Conservation (phyloP, 2,888 invertebrate species). For the Leptopterna dolabrata region DNA sequence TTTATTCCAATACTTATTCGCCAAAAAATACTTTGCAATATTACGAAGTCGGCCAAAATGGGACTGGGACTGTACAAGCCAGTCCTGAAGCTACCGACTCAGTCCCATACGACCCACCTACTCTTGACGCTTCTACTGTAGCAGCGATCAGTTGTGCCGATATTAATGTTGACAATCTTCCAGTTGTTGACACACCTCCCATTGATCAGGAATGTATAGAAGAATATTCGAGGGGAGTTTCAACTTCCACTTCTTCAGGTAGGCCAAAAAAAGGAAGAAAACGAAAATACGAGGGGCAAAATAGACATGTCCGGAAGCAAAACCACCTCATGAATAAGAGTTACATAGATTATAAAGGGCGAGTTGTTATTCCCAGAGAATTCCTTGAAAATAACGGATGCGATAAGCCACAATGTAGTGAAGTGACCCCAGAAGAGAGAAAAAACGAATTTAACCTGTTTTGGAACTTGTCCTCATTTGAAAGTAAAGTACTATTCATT, state of each 20-base stretch:
- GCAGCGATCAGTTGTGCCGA: background rate
- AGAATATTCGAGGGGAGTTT: background rate
- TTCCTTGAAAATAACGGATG: background rate
- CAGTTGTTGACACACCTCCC: background rate
- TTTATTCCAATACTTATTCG: background rate
- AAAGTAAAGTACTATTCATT: background rate
- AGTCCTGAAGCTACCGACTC: background rate
- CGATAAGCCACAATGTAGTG: background rate
- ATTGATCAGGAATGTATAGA: background rate
- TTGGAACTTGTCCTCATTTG: background rate
- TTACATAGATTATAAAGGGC: background rate
- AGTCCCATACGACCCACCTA: background rate
- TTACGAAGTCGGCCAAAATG: background rate
- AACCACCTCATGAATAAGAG: background rate
- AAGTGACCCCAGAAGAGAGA: background rate
- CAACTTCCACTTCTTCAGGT: background rate
- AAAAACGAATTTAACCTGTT: constrained; percentile 11
- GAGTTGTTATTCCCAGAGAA: background rate
- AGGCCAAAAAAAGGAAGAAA: background rate
- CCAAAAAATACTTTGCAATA: background rate
- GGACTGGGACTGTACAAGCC: background rate
- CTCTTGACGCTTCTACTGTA: background rate
- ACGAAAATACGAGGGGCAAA: background rate
- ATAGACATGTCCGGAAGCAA: background rate
- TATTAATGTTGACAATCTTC: background rate